Evolutionary conservation across 2,888 invertebrate genomes (phyloP).

Genomic region (Netelia inedita): DNA sequence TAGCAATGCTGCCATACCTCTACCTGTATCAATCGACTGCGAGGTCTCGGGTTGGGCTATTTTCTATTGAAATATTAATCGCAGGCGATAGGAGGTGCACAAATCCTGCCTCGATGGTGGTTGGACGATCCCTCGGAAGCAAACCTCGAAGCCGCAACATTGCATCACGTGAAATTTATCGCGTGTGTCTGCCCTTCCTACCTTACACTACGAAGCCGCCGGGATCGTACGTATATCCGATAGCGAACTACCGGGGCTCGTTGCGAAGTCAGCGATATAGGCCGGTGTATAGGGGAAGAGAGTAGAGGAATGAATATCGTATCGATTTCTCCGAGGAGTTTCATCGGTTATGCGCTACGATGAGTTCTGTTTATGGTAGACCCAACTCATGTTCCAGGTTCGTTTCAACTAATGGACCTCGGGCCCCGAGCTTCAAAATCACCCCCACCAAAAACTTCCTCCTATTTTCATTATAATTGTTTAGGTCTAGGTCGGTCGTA

Average conservation of each 20-base stretch:
- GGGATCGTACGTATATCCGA: not conserved
- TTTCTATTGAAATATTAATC: conserved; percentile 83
- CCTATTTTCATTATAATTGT: too few relatives aligned
- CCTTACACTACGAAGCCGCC: conserved; percentile 4
- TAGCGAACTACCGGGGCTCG: not conserved
- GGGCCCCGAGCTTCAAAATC: too few relatives aligned
- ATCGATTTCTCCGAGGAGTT: conserved; percentile 5
- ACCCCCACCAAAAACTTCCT: too few relatives aligned
- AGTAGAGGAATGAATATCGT: conserved; percentile 1
- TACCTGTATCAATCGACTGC: conserved; percentile 43
- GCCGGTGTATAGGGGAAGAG: not conserved
- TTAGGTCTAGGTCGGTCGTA: too few relatives aligned
- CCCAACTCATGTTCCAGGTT: not conserved
- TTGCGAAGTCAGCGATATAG: conserved; percentile 10
- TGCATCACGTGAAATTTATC: conserved; percentile 56
- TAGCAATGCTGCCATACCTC: conserved; percentile 26
- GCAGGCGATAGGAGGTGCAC: conserved; percentile 75
- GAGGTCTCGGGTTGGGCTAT: conserved; percentile 72
- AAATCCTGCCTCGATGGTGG: conserved; percentile 24
- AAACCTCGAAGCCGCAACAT: conserved; percentile 39
- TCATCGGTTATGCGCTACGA: too few relatives aligned
- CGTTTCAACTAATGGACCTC: too few relatives aligned
- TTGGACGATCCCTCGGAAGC: conserved; percentile 43
- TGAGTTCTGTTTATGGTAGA: not conserved
- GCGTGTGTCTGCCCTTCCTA: conserved; percentile 51